Percentiles rank a stretch among this genome's conserved stretches.
phyloP scores from a whole-genome alignment of 2,888 invertebrate species.

The Actias luna region DNA sequence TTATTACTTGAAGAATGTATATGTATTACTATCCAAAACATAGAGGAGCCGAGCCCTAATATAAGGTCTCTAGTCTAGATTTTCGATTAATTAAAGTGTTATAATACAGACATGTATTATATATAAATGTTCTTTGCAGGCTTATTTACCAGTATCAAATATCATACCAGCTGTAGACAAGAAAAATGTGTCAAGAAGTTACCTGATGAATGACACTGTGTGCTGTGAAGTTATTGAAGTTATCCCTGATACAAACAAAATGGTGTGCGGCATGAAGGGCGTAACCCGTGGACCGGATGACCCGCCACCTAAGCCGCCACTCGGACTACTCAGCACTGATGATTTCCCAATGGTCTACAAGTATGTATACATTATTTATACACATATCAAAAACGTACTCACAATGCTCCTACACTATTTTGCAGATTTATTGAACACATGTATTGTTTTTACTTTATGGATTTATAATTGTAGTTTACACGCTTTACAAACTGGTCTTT shows the following conservation, averaged over 20 bases:
- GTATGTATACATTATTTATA: slow-evolving; percentile 79
- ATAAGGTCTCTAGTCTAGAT: too few relatives aligned
- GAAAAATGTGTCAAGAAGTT: slow-evolving; percentile 88
- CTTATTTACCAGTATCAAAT: slow-evolving; percentile 85
- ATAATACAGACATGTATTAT: too few relatives aligned
- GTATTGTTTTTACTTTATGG: slow-evolving; percentile 53
- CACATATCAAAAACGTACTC: slow-evolving; percentile 20
- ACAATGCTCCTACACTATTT: slow-evolving; percentile 57
- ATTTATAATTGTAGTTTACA: slow-evolving; percentile 58
- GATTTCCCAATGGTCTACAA: slow-evolving; percentile 92
- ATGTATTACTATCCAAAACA: too few relatives aligned
- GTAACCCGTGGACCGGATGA: slow-evolving; percentile 86
- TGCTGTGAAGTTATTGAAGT: slow-evolving; percentile 95
- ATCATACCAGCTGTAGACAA: slow-evolving; percentile 91
- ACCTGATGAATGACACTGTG: slow-evolving; percentile 91
- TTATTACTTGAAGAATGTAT: too few relatives aligned
- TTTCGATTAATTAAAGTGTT: too few relatives aligned
- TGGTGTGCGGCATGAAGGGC: slow-evolving; percentile 93
- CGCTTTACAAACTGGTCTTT: slow-evolving; percentile 16
- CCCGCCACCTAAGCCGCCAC: slow-evolving; percentile 86
- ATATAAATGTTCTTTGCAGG: slow-evolving; percentile 56
- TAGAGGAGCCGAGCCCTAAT: too few relatives aligned
- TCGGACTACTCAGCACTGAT: slow-evolving; percentile 91
- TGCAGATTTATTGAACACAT: slow-evolving; percentile 57
- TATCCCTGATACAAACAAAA: slow-evolving; percentile 92